Evolutionary conservation across 2,888 invertebrate species (phyloP), one percentile per base, ranked within the genome.

Genomic region (Meloe dianella): DNA sequence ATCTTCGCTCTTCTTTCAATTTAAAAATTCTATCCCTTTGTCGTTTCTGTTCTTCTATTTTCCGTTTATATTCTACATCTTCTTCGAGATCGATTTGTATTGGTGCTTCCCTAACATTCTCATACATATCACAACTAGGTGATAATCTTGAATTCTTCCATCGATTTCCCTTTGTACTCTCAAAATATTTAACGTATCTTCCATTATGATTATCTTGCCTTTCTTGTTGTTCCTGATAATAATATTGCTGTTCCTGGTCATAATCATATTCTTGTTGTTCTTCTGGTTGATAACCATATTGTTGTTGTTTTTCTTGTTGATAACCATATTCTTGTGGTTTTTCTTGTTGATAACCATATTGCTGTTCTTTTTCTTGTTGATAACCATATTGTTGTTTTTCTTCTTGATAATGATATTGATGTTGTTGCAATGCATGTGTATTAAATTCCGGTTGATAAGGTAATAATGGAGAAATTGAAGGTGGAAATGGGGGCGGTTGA

Each of bases 41-140:
- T 7, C 59, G 38, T 58, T 72, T 72, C 58, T 72, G 72, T 41
- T 70, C 68, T 57, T 68, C 68, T 6, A 72, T 72, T 60, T 68
- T 67, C 22, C 60, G 22, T 9, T 64, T 57, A 60, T 72, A 72
- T 51, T 72, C 72, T 54, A 70, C 72, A 63, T 72, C 72, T 27
- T 68, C 70, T 47, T 68, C 64, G 5, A 41, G 6, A 30, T 68
- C 68, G 8, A 7, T 41, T 17, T 17, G 41, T 5, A 7, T n/a
- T 41, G 41, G 17, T 27, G 27, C 7, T 32, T 32, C 7, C 17
- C 5, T 12, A 14, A 7, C 10, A 9, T 3, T 35, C 7, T 12
- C 2, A 14, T 35, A 10, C 32, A 27, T n/a, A 7, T 20, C 57
- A 30, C 32, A 7, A 1, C 32, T 32, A 10, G 32, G 32, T 32